Evolutionary conservation across 2,797 vertebrate genomes (phyloP).

Genomic region (Eleutherodactylus coqui): DNA sequence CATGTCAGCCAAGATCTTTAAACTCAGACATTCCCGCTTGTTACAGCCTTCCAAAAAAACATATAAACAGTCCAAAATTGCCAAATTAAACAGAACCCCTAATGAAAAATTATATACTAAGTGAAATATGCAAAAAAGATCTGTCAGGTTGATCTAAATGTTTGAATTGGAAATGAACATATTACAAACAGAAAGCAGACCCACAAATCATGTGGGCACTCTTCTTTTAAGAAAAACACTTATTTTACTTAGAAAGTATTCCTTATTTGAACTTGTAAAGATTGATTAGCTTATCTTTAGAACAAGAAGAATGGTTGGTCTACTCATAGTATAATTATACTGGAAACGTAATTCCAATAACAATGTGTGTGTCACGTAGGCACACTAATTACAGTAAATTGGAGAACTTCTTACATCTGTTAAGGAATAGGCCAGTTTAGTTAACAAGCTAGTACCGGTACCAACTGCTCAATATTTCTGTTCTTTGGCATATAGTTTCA

Average conservation of each 20-base stretch:
- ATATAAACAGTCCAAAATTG: constrained; percentile 56
- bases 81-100: constrained; percentile 57
- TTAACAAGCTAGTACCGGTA: constrained; percentile 27
- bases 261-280: constrained; percentile 42
- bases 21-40: constrained; percentile 56
- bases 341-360: constrained; percentile 44
- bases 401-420: constrained; percentile 18
- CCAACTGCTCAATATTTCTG: not conserved
- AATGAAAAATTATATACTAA: constrained; percentile 61
- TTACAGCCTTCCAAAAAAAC: constrained; percentile 49
- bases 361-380: constrained; percentile 31
- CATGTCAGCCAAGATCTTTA: constrained; percentile 55
- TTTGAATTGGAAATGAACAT: constrained; percentile 58
- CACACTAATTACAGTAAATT: constrained; percentile 43
- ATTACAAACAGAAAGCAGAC: constrained; percentile 53
- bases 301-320: constrained; percentile 34
- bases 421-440: constrained; percentile 2
- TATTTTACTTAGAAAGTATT: constrained; percentile 59
- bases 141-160: constrained; percentile 58
- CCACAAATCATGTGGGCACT: constrained; percentile 58
- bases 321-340: constrained; percentile 39
- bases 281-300: constrained; percentile 47
- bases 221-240: constrained; percentile 38
- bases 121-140: constrained; percentile 59
- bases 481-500: not conserved